Conservation (phyloP, 2,113 vertebrate species). For the Malurus cyaneus region DNA sequence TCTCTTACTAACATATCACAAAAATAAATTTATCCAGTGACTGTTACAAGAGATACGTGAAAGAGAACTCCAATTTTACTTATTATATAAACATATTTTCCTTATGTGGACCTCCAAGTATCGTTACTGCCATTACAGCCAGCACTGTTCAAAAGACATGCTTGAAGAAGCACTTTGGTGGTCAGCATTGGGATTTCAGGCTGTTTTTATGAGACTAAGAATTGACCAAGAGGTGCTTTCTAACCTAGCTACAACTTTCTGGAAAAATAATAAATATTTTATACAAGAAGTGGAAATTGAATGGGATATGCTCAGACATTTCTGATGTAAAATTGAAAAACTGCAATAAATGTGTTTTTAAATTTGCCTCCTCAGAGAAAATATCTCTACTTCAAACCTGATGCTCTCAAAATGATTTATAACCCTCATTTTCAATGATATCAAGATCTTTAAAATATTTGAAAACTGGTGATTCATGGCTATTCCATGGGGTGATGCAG, state of each 20-base stretch:
- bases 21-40: neutral
- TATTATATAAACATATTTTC: neutral
- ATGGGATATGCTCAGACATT: neutral
- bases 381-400: neutral
- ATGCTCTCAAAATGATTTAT: neutral
- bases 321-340: neutral
- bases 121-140: neutral
- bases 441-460: neutral
- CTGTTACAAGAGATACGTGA: neutral
- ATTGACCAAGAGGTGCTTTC: neutral
- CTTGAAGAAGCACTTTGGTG: neutral
- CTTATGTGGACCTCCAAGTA: neutral
- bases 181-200: neutral
- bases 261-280: neutral
- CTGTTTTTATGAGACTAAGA: neutral
- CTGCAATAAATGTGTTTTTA: neutral
- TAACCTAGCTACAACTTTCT: neutral
- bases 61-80: neutral
- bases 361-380: slow-evolving; percentile 5
- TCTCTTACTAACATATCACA: neutral
- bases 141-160: neutral
- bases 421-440: neutral
- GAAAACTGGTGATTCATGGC: neutral
- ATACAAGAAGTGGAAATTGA: neutral
- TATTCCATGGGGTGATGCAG: neutral